Base-by-base conservation (phyloP, 2,888 invertebrate genomes). In the Melanotus villosus region DNA sequence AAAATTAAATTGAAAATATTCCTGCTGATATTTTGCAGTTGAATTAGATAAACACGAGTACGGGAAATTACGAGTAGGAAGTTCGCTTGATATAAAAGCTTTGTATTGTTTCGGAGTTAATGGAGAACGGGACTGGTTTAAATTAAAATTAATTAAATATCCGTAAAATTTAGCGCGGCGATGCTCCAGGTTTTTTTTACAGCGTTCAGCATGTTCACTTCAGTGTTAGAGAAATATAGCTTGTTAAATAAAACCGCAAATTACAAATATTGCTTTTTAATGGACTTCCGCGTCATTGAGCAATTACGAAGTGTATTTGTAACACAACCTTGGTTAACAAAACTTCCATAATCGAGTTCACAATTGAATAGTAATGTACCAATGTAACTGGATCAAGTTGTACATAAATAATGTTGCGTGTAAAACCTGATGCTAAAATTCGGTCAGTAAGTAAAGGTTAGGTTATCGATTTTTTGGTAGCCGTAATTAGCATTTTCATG, bases 391-490 rank as follows among this genome's bases (percentile, higher is more conserved):
- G 23, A 47, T 26, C 47, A 47, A 23, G n/a, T 47, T 23, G 23
- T 47, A 21, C 12, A 47, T 47, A 23, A 47, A 47, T 47, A 47
- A 47, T 23, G 19, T 47, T n/a, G 47, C 47, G 23, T 47, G 47
- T 3, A 14, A 26, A 21, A 7, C 3, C 9, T 18, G 1, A 7
- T 1, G 10, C 3, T 7, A 6, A 47, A 47, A 47, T 47, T 47
- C 47, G 47, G 47, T 47, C 47, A 47, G 47, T 47, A 47, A 47
- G 47, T 23, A n/a, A 47, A 47, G 47, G 47, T 47, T 47, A 47
- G 6, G 5, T 21, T 21, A 47, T 47, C 23, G 47, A 12, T 26
- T 47, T 47, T 23, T 23, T n/a, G 12, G n/a, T 47, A 47, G 23
- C 6, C 0, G 6, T 3, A 21, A 10, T 23, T 12, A 23, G 47